Conservation (phyloP, 2,888 invertebrate genomes). For the Pharmacophagus antenor region DNA sequence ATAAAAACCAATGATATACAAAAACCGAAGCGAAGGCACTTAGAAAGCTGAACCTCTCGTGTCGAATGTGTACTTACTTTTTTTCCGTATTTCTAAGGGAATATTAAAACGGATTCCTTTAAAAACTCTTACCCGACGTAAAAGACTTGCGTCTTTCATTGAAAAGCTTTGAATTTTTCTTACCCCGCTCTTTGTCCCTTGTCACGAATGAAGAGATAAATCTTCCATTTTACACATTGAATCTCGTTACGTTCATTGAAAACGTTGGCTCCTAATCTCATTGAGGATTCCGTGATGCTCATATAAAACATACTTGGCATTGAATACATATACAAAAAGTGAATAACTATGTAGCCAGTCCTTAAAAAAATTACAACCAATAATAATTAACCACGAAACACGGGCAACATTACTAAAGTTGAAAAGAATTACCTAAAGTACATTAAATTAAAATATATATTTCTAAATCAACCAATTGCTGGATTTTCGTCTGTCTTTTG, state of each 20-base stretch:
- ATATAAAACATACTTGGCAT: conserved; percentile 33
- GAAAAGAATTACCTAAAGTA: too few species aligned
- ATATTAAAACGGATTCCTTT: conserved; percentile 59
- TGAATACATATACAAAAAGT: neutral
- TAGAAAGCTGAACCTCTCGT: conserved; percentile 8
- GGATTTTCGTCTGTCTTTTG: too few species aligned
- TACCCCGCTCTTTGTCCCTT: conserved; percentile 49
- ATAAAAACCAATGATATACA: conserved; percentile 2
- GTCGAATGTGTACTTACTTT: conserved; percentile 39
- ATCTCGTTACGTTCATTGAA: conserved; percentile 65
- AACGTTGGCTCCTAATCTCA: conserved; percentile 49
- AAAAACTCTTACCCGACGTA: conserved; percentile 56
- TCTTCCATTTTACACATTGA: conserved; percentile 64
- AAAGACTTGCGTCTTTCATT: conserved; percentile 62
- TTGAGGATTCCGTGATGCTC: conserved; percentile 42
- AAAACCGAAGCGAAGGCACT: conserved; percentile 14
- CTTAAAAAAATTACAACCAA: too few species aligned
- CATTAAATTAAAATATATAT: too few species aligned
- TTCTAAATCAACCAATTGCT: too few species aligned
- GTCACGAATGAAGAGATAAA: conserved; percentile 54
- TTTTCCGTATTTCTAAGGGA: conserved; percentile 46
- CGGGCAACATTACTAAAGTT: too few species aligned
- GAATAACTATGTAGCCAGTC: too few species aligned
- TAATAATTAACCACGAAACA: too few species aligned
- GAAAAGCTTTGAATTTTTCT: conserved; percentile 64